Evolutionary conservation across 2,797 vertebrate species (phyloP).

Genomic region (Mionectes olivaceus): DNA sequence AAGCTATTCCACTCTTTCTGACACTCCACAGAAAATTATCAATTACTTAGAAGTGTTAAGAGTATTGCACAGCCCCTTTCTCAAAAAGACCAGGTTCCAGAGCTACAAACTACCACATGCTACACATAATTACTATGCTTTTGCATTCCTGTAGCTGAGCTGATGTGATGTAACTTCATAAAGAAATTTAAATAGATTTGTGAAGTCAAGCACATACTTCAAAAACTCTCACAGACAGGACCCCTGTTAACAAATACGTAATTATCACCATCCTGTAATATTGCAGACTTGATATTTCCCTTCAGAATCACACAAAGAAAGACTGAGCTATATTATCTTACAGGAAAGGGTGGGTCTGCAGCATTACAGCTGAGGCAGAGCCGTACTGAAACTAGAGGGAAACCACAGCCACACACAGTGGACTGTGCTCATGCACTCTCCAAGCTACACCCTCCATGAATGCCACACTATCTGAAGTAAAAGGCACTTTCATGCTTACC

Average conservation of each 20-base stretch:
- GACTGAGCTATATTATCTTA: slow-evolving; percentile 60
- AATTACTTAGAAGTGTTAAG: neutral
- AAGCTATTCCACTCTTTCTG: neutral
- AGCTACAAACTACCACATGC: neutral
- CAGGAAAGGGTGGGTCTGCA: slow-evolving; percentile 79
- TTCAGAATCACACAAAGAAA: slow-evolving; percentile 61
- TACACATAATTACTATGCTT: neutral
- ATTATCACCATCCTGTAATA: neutral
- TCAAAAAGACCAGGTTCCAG: neutral
- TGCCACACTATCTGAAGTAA: slow-evolving; percentile 57
- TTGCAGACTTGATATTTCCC: slow-evolving; percentile 32
- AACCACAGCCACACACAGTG: slow-evolving; percentile 66
- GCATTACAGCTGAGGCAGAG: slow-evolving; percentile 19
- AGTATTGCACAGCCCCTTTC: neutral
- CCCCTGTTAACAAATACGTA: neutral
- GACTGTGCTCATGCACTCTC: slow-evolving; percentile 19
- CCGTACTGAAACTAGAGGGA: slow-evolving; percentile 57
- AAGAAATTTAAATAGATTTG: neutral
- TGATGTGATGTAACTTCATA: neutral
- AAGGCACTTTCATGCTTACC: slow-evolving; percentile 65
- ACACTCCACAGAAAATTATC: neutral
- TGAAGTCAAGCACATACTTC: neutral
- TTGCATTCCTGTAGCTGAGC: neutral
- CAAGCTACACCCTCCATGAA: slow-evolving; percentile 62
- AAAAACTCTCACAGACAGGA: neutral